Percentiles rank a stretch among this genome's conserved stretches.
Conservation (phyloP, 2,113 vertebrate species). For the Tupaia tana region DNA sequence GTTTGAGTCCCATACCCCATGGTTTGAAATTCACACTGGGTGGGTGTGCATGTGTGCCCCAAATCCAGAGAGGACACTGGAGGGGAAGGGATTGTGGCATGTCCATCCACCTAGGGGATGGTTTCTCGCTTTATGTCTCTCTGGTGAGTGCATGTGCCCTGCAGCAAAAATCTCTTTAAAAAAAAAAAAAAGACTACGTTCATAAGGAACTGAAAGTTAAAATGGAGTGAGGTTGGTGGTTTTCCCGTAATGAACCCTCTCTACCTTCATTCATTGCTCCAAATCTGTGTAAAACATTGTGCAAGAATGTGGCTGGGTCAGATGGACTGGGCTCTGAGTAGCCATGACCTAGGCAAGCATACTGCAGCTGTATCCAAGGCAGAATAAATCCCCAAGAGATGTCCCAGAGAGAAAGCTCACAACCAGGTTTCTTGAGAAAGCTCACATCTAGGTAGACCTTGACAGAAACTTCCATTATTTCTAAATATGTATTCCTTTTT, state of each 20-base stretch:
- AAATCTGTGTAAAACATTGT: neutral
- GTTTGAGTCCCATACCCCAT: no score
- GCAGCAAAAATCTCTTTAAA: no score
- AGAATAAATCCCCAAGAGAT: neutral
- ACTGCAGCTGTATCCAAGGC: neutral
- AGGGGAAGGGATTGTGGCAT: no score
- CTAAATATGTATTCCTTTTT: neutral
- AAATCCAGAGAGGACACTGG: no score
- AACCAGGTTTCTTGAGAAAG: neutral
- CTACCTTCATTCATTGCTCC: neutral
- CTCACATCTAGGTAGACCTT: neutral
- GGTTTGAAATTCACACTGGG: no score
- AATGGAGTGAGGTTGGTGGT: neutral
- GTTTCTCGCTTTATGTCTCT: no score
- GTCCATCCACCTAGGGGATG: no score
- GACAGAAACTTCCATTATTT: neutral
- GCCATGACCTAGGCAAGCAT: neutral
- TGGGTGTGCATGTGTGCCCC: no score
- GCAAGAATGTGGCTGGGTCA: neutral
- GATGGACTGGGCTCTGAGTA: neutral
- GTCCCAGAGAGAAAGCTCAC: neutral
- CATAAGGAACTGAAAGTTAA: neutral
- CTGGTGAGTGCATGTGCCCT: no score
- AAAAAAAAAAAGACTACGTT: neutral
- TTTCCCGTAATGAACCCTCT: neutral